phyloP scores from a whole-genome alignment of 2,888 invertebrate species.

The Mythimna vitellina region DNA sequence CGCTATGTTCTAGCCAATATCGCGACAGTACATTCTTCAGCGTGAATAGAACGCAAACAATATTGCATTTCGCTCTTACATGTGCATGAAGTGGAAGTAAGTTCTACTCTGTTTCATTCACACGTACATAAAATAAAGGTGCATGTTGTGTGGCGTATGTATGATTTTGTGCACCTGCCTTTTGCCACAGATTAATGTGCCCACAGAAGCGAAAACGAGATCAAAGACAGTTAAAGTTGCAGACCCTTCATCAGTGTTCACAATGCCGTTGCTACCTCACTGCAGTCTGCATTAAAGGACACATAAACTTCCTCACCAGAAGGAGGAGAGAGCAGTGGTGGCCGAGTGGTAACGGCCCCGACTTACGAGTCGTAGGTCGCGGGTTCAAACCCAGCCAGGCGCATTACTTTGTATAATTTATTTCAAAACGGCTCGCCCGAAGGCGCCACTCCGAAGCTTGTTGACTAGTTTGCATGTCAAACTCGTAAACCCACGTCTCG shows the following conservation, averaged over 20 bases:
- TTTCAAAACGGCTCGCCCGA: too few relatives aligned
- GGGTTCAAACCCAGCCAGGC: too few relatives aligned
- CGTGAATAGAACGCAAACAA: conserved; percentile 24
- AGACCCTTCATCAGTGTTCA: neutral
- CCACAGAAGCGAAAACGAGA: neutral
- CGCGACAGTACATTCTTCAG: conserved; percentile 51
- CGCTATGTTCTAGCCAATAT: conserved; percentile 63
- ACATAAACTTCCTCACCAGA: too few relatives aligned
- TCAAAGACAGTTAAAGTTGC: neutral
- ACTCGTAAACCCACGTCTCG: too few relatives aligned
- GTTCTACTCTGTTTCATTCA: conserved; percentile 14
- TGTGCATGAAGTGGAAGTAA: neutral
- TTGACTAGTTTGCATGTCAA: too few relatives aligned
- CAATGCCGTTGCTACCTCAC: neutral
- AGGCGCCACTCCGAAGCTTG: too few relatives aligned
- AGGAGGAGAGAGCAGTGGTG: too few relatives aligned
- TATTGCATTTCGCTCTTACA: conserved; percentile 27
- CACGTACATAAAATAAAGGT: conserved; percentile 32
- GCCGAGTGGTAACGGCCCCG: too few relatives aligned
- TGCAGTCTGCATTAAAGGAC: too few relatives aligned
- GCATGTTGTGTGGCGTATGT: conserved; percentile 22
- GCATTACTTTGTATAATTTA: too few relatives aligned
- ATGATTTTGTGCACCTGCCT: conserved; percentile 47
- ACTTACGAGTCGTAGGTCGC: too few relatives aligned
- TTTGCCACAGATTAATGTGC: conserved; percentile 23